These are phyloP conservation scores for Amniataba percoides DNA, from an alignment of 2,797 vertebrate species.

Conservation along the genomic window DNA sequence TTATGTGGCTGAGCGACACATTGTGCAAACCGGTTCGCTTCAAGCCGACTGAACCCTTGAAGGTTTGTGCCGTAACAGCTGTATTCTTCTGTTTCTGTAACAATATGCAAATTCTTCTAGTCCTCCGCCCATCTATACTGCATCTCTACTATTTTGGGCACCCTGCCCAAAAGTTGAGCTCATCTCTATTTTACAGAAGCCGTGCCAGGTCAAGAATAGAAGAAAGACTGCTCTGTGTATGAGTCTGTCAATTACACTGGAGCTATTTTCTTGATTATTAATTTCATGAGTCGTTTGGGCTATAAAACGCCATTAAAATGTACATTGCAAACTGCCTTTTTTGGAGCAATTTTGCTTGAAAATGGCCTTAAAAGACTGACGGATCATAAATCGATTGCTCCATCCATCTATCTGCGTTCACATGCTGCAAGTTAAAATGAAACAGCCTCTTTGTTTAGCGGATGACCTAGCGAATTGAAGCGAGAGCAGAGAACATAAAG, in stretches of 20 bases:
- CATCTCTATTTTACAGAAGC: neutral
- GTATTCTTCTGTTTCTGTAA: neutral
- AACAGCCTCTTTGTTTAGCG: neutral
- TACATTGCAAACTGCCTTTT: no score
- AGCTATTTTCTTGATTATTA: neutral
- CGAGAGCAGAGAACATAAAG: conserved; percentile 1
- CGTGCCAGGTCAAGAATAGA: neutral
- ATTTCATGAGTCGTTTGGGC: neutral
- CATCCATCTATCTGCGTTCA: neutral
- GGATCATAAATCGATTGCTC: no score
- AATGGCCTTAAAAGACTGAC: no score
- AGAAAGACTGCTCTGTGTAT: neutral
- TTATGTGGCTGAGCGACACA: neutral
- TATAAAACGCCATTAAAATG: neutral
- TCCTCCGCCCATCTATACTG: neutral
- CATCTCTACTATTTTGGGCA: neutral
- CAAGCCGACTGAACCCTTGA: neutral
- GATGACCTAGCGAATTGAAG: neutral
- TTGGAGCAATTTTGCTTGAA: no score
- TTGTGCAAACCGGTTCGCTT: neutral
- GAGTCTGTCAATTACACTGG: neutral
- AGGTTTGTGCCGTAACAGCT: neutral
- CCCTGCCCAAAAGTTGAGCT: neutral
- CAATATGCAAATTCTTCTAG: neutral
- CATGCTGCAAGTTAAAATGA: neutral